Base-by-base conservation (phyloP, 1,140 invertebrate genomes). In the Matsumurasca onukii region DNA sequence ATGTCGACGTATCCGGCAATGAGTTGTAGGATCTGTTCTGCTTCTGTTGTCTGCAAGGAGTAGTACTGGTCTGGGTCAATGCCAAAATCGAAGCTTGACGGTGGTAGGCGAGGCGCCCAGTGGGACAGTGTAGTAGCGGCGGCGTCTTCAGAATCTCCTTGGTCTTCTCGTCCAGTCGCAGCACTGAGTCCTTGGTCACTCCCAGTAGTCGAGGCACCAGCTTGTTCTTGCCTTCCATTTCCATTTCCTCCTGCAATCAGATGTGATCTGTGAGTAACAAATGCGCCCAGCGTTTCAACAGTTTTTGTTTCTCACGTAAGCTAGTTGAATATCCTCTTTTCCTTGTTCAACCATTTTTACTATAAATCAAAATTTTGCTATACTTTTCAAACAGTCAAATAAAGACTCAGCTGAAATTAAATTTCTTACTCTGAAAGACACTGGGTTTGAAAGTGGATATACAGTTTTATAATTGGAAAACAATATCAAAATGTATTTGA, bases 1-100 rank as follows among this genome's bases (percentile, higher is more conserved):
- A 99, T 99, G 82, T 99, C 98, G 77, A 99, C 99, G 81, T 99
- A 99, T 30, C 98, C 98, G 65, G 95, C 92, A 77, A 99, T 99
- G 31, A 99, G 86, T 77, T 98, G 95, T 65, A 97, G 88, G 74
- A 99, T 99, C 81, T 98, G 97, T 80, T 99, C 98, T 5, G 96
- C 98, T 81, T 99, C 98, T 1, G 94, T 92, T 0, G 98, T 99
- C 80, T 99, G 97, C 34, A 99, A 97, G 34, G 95, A 98, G 82
- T 99, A 99, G 83, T 99, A 99, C 75, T 93, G 89, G 80, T 99
- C 97, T 27, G 96, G 95, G 80, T 99, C 99, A 78, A 99, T 98
- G 0, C 98, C 98, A 83, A 99, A 99, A 83, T 99, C 98, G 39
- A n/a, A 99, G 84, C 0, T 97, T 99, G 78, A 99, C 99, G n/a